These are phyloP conservation scores for Girardia tigrina DNA, from an alignment of 2,888 invertebrate genomes.

Conservation along the genomic window DNA sequence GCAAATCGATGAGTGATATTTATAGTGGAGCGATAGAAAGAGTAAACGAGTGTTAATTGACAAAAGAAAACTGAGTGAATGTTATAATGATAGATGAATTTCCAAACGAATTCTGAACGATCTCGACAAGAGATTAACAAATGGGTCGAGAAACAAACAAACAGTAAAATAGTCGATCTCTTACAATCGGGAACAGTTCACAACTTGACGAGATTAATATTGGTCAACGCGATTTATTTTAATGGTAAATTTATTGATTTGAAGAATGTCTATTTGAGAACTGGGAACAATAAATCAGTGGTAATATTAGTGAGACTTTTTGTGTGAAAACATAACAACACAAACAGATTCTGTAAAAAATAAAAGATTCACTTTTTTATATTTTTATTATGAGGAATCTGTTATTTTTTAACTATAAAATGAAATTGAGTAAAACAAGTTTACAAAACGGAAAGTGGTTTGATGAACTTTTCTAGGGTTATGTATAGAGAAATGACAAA, in stretches of 20 bases:
- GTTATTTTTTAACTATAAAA: too few species aligned
- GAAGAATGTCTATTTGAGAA: neutral
- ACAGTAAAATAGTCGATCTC: neutral
- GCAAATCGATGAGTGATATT: neutral
- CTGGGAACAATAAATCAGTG: too few species aligned
- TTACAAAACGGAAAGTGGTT: too few species aligned
- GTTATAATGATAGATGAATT: neutral
- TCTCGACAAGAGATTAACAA: neutral
- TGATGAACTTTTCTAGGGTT: too few species aligned
- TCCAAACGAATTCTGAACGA: neutral
- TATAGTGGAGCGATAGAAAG: neutral
- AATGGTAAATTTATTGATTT: neutral
- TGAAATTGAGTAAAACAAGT: too few species aligned
- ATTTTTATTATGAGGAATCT: too few species aligned
- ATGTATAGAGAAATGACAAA: too few species aligned
- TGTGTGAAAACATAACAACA: too few species aligned
- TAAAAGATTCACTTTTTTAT: too few species aligned
- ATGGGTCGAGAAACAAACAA: neutral
- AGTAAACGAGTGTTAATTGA: neutral
- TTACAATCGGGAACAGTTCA: neutral
- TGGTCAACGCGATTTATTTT: neutral
- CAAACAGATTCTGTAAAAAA: too few species aligned
- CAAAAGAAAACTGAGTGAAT: neutral
- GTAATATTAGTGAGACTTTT: too few species aligned
- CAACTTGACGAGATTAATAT: neutral